Evolutionary conservation across 1,140 invertebrate genomes (phyloP).

Genomic region (Lineus longissimus): DNA sequence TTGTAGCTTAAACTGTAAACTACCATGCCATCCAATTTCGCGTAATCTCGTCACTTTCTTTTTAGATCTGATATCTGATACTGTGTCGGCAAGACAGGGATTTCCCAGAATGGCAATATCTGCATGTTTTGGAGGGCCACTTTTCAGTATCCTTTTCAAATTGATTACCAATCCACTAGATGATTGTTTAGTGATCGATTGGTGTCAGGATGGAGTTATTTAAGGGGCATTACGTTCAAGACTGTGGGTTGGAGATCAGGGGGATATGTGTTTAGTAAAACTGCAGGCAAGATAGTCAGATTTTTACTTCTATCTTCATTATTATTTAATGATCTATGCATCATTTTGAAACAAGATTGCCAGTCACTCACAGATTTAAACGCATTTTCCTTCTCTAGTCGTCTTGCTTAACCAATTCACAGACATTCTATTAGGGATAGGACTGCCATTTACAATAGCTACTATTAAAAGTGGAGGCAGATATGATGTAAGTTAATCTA

Average conservation of each 20-base stretch:
- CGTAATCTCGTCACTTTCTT: slow-evolving; percentile 10
- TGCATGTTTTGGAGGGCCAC: slow-evolving; percentile 68
- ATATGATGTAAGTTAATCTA: slow-evolving; percentile 30
- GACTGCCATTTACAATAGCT: slow-evolving; percentile 59
- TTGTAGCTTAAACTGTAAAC: no score
- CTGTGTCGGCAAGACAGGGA: slow-evolving; percentile 63
- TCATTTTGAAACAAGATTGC: no score
- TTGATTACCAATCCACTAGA: no score
- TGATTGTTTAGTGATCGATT: no score
- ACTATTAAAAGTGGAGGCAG: slow-evolving; percentile 46
- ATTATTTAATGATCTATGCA: no score
- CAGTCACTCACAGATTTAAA: background rate
- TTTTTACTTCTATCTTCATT: no score
- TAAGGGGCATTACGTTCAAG: no score
- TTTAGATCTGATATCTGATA: slow-evolving; percentile 66
- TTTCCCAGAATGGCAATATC: slow-evolving; percentile 67
- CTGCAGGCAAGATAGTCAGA: no score
- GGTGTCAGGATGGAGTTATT: no score
- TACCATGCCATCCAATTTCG: no score
- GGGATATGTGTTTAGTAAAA: no score
- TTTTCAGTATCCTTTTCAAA: slow-evolving; percentile 62
- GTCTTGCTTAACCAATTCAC: slow-evolving; percentile 22
- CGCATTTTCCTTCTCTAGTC: background rate
- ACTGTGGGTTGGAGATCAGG: no score
- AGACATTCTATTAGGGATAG: slow-evolving; percentile 60